Percentiles rank a stretch among this genome's conserved stretches.
Conservation (phyloP, 2,113 vertebrate species). For the Montifringilla adamsi region DNA sequence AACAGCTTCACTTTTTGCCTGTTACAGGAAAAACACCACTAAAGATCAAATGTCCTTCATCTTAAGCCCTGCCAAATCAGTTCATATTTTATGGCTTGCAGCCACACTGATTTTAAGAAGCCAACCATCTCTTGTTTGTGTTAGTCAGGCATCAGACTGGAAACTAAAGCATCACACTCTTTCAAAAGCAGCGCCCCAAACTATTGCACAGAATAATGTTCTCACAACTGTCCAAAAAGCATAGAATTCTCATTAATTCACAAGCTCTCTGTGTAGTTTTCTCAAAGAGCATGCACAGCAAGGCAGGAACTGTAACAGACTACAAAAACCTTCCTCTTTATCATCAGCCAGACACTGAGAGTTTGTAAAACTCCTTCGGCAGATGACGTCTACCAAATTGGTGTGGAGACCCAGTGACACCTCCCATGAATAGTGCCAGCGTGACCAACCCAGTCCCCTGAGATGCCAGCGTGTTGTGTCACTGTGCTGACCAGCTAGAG, state of each 20-base stretch:
- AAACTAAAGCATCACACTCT: neutral
- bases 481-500: neutral
- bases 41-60: neutral
- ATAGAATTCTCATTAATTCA: neutral
- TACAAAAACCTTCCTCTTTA: neutral
- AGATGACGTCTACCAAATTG: neutral
- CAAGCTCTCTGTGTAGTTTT: neutral
- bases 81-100: neutral
- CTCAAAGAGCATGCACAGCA: neutral
- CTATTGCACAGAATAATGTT: neutral
- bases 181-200: neutral
- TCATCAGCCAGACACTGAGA: neutral
- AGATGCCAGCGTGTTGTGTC: neutral
- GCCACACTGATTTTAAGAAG: neutral
- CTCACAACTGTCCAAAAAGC: neutral
- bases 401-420: neutral
- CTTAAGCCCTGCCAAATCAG: neutral
- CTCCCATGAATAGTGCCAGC: neutral
- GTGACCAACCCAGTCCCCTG: neutral
- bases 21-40: neutral
- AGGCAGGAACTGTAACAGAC: neutral
- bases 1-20: conserved; percentile 98
- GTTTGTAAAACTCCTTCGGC: neutral
- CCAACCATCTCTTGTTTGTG: neutral
- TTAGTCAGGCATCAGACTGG: neutral